Evolutionary conservation across 2,113 vertebrate genomes (phyloP), one percentile per base, ranked within the genome.

Genomic region (Carollia perspicillata): DNA sequence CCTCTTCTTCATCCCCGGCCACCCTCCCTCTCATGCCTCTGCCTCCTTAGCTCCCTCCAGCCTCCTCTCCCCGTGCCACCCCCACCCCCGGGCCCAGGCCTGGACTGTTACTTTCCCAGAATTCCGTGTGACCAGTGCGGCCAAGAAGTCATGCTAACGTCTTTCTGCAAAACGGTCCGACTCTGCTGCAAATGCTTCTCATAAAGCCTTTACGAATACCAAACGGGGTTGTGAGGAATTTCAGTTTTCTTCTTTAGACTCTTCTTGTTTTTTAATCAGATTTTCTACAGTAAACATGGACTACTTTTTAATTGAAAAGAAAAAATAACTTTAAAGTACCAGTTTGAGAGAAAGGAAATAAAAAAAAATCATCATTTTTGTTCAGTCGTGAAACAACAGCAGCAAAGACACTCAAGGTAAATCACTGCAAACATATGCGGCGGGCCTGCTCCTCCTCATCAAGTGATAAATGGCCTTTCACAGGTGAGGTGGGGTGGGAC

Each of bases 391-490:
- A 17, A 69, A 89, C 42, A 49, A 18, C 20, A 81, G 40, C 22
- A 68, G 74, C 60, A 47, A 10, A 86, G 55, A 23, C 47, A 63
- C 11, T 42, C 66, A 13, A 49, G 35, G 53, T 86, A 74, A 85
- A 94, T 49, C 66, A 68, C 0, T 28, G 74, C 66, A 78, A 18
- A 35, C 66, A 23, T 42, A 2, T 8, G 4, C 49, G 44, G 42
- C 78, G 47, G 83, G 5, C 63, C 17, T 6, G 55, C 40, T 84
- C 68, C 84, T 94, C 51, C 84, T 95, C 90, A 18, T 94, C 77
- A 74, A 33, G 93, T 40, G 63, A 33, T 74, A 51, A 84, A 84
- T 85, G 93, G 88, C 81, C 94, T 88, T 66, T 89, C 96, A 5
- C 94, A 80, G 95, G 91, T 69, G 42, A 49, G 93, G 0, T 40